phyloP scores from a whole-genome alignment of 2,113 vertebrate species.

The Terrapene triunguis region DNA sequence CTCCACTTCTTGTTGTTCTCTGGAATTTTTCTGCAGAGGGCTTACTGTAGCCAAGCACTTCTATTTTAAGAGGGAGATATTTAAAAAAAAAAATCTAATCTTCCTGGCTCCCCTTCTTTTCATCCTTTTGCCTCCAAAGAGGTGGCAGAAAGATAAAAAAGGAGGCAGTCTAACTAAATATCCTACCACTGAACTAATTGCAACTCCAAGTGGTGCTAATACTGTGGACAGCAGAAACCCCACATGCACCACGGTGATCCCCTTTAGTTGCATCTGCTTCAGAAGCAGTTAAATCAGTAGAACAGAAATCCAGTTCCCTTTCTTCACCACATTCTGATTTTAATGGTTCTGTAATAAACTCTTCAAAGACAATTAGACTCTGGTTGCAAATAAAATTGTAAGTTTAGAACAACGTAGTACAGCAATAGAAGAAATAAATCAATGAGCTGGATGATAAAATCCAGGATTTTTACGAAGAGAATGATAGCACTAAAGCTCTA shows the following conservation, averaged over 20 bases:
- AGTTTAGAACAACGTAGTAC: background rate
- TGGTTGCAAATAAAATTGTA: background rate
- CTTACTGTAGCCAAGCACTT: background rate
- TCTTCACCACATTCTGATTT: background rate
- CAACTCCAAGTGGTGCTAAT: background rate
- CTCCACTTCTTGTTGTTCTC: background rate
- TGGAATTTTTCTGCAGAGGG: background rate
- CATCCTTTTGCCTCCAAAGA: background rate
- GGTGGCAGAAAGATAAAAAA: too few relatives aligned
- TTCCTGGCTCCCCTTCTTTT: background rate
- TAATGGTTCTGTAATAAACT: background rate
- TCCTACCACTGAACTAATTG: background rate
- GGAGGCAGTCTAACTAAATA: background rate
- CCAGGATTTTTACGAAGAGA: background rate
- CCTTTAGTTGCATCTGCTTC: background rate
- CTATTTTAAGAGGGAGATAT: background rate
- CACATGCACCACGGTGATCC: background rate
- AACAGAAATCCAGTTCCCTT: background rate
- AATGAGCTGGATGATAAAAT: background rate
- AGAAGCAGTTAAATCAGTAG: background rate
- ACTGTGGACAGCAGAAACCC: background rate
- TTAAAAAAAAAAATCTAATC: background rate
- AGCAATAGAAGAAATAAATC: background rate
- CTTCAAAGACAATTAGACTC: too few relatives aligned
- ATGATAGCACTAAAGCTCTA: background rate